Base-by-base conservation (phyloP, 2,888 invertebrate genomes). In the Aromia moschata region DNA sequence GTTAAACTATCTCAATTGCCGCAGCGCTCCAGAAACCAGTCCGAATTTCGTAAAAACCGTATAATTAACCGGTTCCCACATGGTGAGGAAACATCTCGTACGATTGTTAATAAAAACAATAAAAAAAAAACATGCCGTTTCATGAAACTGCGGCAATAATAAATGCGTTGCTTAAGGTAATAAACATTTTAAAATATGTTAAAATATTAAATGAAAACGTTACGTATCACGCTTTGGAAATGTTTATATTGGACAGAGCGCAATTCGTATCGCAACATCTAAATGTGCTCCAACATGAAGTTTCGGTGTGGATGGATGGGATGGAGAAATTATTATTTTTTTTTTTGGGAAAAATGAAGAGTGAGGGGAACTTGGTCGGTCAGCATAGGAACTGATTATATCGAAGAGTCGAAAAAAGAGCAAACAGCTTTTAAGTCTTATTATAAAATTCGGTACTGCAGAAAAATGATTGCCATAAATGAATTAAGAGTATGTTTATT, bases 61-160 rank as follows among this genome's bases (percentile, higher is more conserved):
- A 54, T 43, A 53, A 60, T 59, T 54, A 58, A 62, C 63, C 60
- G 64, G 67, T 70, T 70, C 71, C 62, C 71, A 71, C 63, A 56
- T n/a, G n/a, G 62, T 71, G 70, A 65, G 68, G 71, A 65, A 67
- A 71, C 64, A 37, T 36, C 30, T 53, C 57, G 61, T 60, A 65
- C 69, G 64, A 69, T 68, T 63, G 60, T 62, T 69, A 64, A 65
- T 64, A 64, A 68, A 70, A 70, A 71, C 71, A 71, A 70, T 71
- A 70, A 71, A 69, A 56, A 33, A 64, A 60, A n/a, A n/a, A n/a
- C n/a, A n/a, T 62, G 60, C 40, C 45, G 56, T 70, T 71, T 70
- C 70, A 67, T 65, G 68, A 68, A 68, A 68, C 56, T 25, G 55
- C 46, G 46, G 71, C 60, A 69, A 66, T 68, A 64, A 70, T 64